Percentiles rank a stretch among this genome's conserved stretches.
These are phyloP conservation scores for Probosciger aterrimus DNA, from an alignment of 2,113 vertebrate species.

Conservation along the genomic window DNA sequence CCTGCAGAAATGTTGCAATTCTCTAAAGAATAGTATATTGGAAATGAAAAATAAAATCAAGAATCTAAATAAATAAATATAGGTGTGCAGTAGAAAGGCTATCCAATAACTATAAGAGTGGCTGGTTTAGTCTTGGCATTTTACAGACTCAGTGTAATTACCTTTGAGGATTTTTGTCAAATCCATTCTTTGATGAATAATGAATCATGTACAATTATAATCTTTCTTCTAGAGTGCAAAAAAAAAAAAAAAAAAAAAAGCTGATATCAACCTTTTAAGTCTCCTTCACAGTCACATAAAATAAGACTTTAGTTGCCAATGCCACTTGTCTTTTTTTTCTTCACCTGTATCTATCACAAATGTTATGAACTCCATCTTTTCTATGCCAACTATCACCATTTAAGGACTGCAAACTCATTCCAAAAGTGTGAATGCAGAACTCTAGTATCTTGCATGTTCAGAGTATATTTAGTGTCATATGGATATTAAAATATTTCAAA, in stretches of 20 bases:
- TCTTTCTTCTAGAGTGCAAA: not conserved
- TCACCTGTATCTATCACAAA: not conserved
- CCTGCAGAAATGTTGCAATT: not conserved
- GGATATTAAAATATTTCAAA: not conserved
- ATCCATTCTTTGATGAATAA: constrained; percentile 43
- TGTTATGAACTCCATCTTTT: not conserved
- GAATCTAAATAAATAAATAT: not conserved
- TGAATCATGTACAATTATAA: not conserved
- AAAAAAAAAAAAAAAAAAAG: constrained; percentile 32
- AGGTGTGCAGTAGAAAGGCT: not conserved
- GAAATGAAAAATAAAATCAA: not conserved
- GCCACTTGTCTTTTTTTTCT: not conserved
- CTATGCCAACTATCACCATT: not conserved
- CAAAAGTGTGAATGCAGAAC: not conserved
- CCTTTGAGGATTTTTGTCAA: not conserved
- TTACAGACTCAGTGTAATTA: not conserved
- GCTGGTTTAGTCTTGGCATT: not conserved
- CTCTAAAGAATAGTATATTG: not conserved
- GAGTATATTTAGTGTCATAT: not conserved
- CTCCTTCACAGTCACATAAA: not conserved
- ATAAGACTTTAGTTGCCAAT: not conserved
- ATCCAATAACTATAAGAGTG: not conserved
- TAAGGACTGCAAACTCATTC: not conserved
- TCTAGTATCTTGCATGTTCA: not conserved
- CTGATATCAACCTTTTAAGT: not conserved